A percentile compares a stretch with the other conserved stretches of the same genome.
phyloP scores from a whole-genome alignment of 30 jellyfish, hydroid and myxozoan genomes.

The Aurelia aurita complex sp. Pacific region DNA sequence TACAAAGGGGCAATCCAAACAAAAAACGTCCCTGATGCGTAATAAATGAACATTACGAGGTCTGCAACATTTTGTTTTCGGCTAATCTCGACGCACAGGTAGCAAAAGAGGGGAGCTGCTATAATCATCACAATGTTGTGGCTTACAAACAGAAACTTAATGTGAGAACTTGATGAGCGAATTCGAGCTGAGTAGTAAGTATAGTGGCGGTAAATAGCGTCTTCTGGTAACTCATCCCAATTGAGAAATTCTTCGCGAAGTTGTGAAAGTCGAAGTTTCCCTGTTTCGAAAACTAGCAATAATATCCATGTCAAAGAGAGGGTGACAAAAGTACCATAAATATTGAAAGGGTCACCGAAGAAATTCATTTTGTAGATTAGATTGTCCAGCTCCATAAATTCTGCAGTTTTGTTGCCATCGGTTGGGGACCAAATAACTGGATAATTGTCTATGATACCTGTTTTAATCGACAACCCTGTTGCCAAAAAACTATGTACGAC shows the following conservation, averaged over 20 bases:
- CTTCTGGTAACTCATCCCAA: conserved; percentile 25
- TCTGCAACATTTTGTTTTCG: neutral
- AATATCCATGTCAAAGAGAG: conserved; percentile 30
- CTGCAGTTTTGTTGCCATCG: neutral
- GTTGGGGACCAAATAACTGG: neutral
- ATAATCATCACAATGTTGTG: conserved; percentile 25
- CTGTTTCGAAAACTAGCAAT: conserved; percentile 8
- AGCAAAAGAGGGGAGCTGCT: conserved; percentile 11
- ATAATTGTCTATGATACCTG: neutral
- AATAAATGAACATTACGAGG: neutral
- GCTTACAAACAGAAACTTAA: neutral
- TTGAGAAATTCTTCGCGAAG: conserved; percentile 5
- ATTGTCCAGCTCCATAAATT: no score
- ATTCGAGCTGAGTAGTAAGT: conserved; percentile 3
- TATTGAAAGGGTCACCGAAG: neutral
- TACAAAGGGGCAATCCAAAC: conserved; percentile 42
- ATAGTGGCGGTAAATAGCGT: conserved; percentile 30
- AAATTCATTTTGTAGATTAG: neutral
- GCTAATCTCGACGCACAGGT: conserved; percentile 11
- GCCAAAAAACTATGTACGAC: neutral
- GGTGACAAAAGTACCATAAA: neutral
- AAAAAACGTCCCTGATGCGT: neutral
- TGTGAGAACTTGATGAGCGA: neutral
- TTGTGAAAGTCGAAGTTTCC: conserved; percentile 7
- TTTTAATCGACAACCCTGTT: neutral